Base-by-base conservation (phyloP, 2,113 vertebrate species). In the Crypturellus undulatus region DNA sequence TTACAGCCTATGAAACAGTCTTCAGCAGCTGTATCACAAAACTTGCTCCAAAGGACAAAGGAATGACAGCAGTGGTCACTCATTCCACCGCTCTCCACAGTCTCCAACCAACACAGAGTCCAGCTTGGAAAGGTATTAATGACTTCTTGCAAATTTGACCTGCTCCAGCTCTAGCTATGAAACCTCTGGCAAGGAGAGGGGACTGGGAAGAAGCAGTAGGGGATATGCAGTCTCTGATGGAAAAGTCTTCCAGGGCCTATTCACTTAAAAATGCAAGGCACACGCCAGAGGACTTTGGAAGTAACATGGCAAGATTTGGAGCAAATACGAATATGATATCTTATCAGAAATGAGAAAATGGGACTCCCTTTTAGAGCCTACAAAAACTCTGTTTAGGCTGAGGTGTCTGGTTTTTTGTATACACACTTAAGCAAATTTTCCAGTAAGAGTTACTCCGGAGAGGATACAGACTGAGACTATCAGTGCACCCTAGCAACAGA, bases 281-380 rank as follows among this genome's bases (percentile, higher is more conserved):
- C 2, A 0, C 6, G 1, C 63, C 30, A 19, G 45, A 65, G 0
- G 0, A 24, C 28, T 59, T 28, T 34, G 12, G 42, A 80, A 80
- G 9, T 3, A 69, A 12, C 49, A 47, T 36, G 26, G 63, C 10
- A 51, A 49, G 34, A 69, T 70, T 52, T 70, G 10, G 34, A 20
- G 13, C 28, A 65, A 40, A 40, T 2, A 69, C 24, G 20, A 59
- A 6, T 40, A 45, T 3, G 4, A n/a, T 32, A 51, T 32, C 52
- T 56, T 56, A 30, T 5, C 40, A 32, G 52, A 69, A 79, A 56
- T 54, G 30, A 8, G 15, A 6, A 82, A 77, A 59, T 12, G 12
- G 12, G 26, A 64, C 16, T 30, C 10, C 14, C 43, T 32, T n/a
- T n/a, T 32, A 32, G 9, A 58, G 21, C 11, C 59, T 8, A 67